Evolutionary conservation across 1,140 invertebrate genomes (phyloP), one percentile per base, ranked within the genome.

Genomic region (Calosoma granatense): DNA sequence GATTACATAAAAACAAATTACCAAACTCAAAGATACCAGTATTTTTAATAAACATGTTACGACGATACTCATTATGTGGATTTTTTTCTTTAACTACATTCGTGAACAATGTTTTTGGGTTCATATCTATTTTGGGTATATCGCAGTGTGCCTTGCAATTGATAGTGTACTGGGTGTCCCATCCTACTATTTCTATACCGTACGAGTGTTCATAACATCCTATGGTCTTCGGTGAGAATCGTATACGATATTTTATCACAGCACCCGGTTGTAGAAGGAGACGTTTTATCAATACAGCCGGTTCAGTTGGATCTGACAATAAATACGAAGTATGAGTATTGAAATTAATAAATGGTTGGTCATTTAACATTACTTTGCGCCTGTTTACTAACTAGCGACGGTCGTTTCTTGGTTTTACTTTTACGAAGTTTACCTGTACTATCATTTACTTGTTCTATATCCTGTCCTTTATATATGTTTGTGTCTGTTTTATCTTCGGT

Each of bases 1-100:
- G 14, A 12, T 58, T 57, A 43, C 2, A 22, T 39, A 22, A 20
- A 20, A 53, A 65, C 47, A 4, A 59, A 22, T 22, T 56, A 1
- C 67, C 67, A 60, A 69, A 64, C 53, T 69, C 66, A 43, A 64
- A 65, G 17, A 63, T 57, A 9, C 63, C 56, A 9, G 60, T 52
- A 12, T 65, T 39, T 26, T 58, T 19, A 19, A 63, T 54, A 60
- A 56, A 68, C 36, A 64, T 51, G 54, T 20, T 20, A 22, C 20
- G 1, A 3, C 4, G 4, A 14, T 60, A 61, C 47, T 63, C 57
- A 15, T 56, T 55, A 57, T 59, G 59, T 14, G 55, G 53, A 12
- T 30, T 52, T 55, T 62, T 64, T 36, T 65, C 54, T 11, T 22
- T 53, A 17, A 60, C 53, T 47, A 59, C 54, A 30, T 59, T 68